phyloP scores from a whole-genome alignment of 2,888 invertebrate species.

The Zaprionus lineosus region DNA sequence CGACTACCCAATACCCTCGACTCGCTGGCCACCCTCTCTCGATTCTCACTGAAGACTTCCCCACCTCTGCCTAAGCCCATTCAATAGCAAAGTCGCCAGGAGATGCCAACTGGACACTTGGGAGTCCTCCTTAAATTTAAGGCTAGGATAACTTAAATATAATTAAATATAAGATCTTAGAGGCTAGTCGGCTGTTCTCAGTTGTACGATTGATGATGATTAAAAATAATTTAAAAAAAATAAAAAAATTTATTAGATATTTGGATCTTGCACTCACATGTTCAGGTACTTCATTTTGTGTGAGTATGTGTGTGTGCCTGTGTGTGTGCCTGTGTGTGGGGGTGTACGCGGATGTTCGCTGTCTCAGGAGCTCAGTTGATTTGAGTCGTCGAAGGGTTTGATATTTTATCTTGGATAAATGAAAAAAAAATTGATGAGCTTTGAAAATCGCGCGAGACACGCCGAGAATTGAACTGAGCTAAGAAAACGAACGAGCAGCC shows the following conservation, averaged over 20 bases:
- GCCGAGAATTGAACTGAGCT: neutral
- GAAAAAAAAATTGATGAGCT: conserved; percentile 37
- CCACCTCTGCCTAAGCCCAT: no score
- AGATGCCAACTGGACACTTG: no score
- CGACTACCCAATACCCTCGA: conserved; percentile 24
- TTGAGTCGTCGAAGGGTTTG: no score
- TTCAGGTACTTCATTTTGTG: conserved; percentile 79
- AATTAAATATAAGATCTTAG: no score
- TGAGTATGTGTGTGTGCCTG: conserved; percentile 27
- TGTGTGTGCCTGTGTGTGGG: conserved; percentile 5
- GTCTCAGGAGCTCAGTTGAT: conserved; percentile 29
- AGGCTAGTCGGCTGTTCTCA: no score
- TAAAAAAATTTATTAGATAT: conserved; percentile 14
- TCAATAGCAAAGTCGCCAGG: no score
- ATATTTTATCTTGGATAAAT: no score
- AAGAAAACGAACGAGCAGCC: conserved; percentile 18
- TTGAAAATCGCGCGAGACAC: conserved; percentile 49
- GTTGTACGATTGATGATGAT: no score
- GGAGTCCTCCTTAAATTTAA: no score
- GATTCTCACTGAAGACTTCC: no score
- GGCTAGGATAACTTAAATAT: no score
- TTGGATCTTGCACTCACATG: conserved; percentile 72
- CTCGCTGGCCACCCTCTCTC: no score
- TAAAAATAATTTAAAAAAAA: conserved; percentile 12
- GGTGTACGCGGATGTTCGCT: neutral